phyloP scores from a whole-genome alignment of 1,140 invertebrate species.

The Papilio machaon region DNA sequence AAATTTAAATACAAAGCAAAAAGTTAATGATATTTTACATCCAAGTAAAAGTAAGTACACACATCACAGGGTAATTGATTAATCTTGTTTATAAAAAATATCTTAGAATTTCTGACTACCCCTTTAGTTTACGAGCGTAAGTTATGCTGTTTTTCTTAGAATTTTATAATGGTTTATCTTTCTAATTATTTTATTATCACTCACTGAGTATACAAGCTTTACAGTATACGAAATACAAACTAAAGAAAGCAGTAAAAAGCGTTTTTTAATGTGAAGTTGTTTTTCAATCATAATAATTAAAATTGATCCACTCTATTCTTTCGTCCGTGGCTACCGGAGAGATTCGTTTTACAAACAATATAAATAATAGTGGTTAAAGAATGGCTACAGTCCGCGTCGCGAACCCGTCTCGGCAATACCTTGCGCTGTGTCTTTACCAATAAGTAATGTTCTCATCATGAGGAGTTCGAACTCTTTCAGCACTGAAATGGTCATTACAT shows the following conservation, averaged over 20 bases:
- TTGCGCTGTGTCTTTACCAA: slow-evolving; percentile 43
- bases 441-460: slow-evolving; percentile 50
- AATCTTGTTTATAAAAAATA: too few species aligned
- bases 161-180: too few species aligned
- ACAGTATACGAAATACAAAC: neutral
- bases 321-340: slow-evolving; percentile 53
- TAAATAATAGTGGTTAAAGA: slow-evolving; percentile 75
- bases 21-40: neutral
- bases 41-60: too few species aligned
- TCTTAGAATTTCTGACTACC: too few species aligned
- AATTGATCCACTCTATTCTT: slow-evolving; percentile 58
- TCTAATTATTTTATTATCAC: too few species aligned
- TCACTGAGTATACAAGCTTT: too few species aligned
- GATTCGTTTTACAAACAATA: slow-evolving; percentile 77
- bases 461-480: slow-evolving; percentile 16
- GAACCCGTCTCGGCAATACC: slow-evolving; percentile 51
- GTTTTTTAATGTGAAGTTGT: neutral
- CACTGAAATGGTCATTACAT: slow-evolving; percentile 33
- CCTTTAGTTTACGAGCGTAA: too few species aligned
- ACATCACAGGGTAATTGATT: too few species aligned
- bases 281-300: slow-evolving; percentile 27
- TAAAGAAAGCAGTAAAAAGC: neutral
- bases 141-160: too few species aligned
- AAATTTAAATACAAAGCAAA: neutral
- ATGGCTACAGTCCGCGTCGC: slow-evolving; percentile 63